Conservation (phyloP, 2,113 vertebrate genomes). For the Ophiodon elongatus region DNA sequence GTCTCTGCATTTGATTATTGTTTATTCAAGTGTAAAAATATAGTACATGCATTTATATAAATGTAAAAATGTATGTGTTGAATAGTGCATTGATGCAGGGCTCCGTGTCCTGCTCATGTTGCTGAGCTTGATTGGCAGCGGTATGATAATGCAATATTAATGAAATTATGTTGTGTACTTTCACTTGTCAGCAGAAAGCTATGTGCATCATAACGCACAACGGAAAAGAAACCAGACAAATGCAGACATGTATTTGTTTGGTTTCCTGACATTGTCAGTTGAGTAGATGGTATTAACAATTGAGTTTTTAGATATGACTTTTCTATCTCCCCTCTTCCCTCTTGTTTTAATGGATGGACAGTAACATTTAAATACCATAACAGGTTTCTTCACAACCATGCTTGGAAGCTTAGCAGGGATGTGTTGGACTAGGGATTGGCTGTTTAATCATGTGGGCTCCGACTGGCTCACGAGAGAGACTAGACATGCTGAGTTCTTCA, state of each 20-base stretch:
- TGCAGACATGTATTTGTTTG: neutral
- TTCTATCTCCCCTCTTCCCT: no score
- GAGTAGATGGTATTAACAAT: neutral
- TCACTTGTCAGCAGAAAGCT: neutral
- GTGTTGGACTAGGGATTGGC: neutral
- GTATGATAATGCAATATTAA: slow-evolving; percentile 22
- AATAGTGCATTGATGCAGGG: neutral
- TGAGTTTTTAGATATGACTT: neutral
- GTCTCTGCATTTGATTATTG: no score
- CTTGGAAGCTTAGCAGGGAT: neutral
- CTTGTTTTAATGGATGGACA: neutral
- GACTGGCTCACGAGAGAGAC: neutral
- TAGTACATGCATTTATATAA: no score
- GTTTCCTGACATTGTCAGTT: no score
- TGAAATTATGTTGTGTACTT: slow-evolving; percentile 4
- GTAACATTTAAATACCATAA: neutral
- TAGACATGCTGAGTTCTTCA: slow-evolving; percentile 5
- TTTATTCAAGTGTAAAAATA: no score
- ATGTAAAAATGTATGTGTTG: no score
- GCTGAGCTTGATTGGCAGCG: neutral
- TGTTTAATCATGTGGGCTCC: slow-evolving; percentile 1
- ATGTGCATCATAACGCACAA: no score
- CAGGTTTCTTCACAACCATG: neutral
- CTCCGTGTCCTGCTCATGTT: neutral
- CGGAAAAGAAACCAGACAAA: neutral